Base-by-base conservation (phyloP, 2,113 vertebrate genomes). In the Notothenia coriiceps region DNA sequence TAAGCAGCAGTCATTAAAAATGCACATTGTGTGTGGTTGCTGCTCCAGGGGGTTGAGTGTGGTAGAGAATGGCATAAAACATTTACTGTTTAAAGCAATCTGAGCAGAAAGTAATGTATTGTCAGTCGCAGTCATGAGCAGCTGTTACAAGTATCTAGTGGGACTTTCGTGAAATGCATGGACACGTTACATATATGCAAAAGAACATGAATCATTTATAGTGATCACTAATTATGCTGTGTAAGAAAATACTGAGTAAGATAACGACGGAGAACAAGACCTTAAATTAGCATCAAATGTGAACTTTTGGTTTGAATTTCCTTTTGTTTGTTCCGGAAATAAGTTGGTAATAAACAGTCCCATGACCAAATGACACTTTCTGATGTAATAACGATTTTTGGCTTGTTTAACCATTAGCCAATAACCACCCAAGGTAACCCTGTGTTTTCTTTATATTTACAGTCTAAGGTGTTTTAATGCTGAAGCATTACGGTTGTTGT, bases 1-100 rank as follows among this genome's bases (percentile, higher is more conserved):
- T 77, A 88, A 87, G 86, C 69, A 83, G 76, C 77, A 70, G 59
- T 91, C 86, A 88, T 89, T 90, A 89, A 83, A 90, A 81, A 89
- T 91, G 70, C 80, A 86, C 77, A 86, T 50, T 40, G 82, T 40
- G 35, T 77, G 86, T 84, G 78, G 51, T 61, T 67, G 79, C 73
- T 77, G 84, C 84, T 89, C 82, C 52, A 61, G 83, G 85, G 70
- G 70, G 2, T 61, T 67, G 82, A 79, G 76, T 81, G 81, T 89
- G 83, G 83, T 83, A 59, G 59, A 89, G 83, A 89, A 84, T 80
- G 52, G 63, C 71, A 86, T 87, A 74, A 89, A 90, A 91, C 74
- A 85, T 90, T 88, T 79, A 86, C 74, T 77, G 70, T 90, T 71
- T 61, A 71, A 86, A 80, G 49, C 79, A 79, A 76, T 75, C 68